Percentiles rank a stretch among this genome's conserved stretches.
These are phyloP conservation scores for Gibbula magus DNA, from an alignment of 2,888 invertebrate species.

Conservation along the genomic window DNA sequence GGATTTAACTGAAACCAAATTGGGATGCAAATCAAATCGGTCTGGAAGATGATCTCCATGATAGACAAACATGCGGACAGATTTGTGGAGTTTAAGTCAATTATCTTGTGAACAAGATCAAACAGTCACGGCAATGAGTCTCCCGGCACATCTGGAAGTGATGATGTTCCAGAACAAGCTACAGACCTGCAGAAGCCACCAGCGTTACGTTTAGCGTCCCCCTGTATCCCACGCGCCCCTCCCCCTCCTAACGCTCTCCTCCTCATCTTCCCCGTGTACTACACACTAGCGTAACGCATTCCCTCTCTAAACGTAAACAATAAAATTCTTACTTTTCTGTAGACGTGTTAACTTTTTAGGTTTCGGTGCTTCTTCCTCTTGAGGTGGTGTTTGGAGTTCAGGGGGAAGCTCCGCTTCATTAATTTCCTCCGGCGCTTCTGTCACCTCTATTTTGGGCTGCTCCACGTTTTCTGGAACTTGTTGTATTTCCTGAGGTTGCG, in stretches of 20 bases:
- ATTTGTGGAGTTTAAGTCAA: no score
- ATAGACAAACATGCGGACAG: no score
- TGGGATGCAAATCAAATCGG: no score
- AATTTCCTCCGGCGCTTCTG: slow-evolving; percentile 2
- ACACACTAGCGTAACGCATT: not conserved
- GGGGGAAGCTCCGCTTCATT: not conserved
- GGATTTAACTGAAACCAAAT: no score
- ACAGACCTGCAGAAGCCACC: not conserved
- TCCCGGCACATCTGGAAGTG: not conserved
- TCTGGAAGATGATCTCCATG: no score
- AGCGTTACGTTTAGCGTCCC: not conserved
- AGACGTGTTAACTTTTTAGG: slow-evolving; percentile 2
- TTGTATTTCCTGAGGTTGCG: not conserved
- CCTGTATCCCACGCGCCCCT: not conserved
- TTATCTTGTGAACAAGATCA: not conserved
- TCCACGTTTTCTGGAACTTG: slow-evolving; percentile 2
- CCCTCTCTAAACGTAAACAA: not conserved
- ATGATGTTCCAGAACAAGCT: not conserved
- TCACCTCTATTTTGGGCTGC: not conserved
- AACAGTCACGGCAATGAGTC: not conserved
- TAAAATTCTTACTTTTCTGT: slow-evolving; percentile 17
- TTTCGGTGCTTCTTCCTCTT: not conserved
- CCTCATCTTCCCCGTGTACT: not conserved
- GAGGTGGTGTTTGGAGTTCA: not conserved
- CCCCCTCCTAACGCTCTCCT: not conserved